Percentiles rank a stretch among this genome's conserved stretches.
Evolutionary conservation across 2,113 vertebrate species (phyloP).

Genomic region (Rostratula benghalensis): DNA sequence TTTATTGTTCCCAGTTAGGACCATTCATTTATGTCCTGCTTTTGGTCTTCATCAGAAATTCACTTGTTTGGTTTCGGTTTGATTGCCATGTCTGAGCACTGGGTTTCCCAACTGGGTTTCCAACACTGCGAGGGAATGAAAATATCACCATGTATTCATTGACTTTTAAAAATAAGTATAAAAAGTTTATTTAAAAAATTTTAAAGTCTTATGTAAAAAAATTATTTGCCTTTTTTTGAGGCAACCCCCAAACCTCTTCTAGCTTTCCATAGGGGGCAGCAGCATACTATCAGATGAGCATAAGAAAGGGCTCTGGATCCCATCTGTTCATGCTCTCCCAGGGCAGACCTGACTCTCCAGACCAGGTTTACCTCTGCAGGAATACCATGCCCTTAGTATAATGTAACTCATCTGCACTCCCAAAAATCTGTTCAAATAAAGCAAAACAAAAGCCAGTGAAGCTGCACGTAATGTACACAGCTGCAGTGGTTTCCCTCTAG

Average conservation of each 20-base stretch:
- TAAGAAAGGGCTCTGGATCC: background rate
- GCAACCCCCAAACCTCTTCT: background rate
- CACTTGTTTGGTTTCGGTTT: background rate
- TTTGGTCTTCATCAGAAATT: background rate
- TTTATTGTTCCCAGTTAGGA: background rate
- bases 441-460: slow-evolving; percentile 15
- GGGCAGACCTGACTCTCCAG: background rate
- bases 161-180: slow-evolving; percentile 17
- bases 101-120: background rate
- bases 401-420: background rate
- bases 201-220: slow-evolving; percentile 4
- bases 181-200: slow-evolving; percentile 54
- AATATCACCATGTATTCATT: background rate
- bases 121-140: background rate
- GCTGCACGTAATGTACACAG: rapidly evolving
- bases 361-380: background rate
- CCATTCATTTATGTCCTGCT: background rate
- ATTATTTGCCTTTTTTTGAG: background rate
- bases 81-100: background rate
- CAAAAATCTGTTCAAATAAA: background rate
- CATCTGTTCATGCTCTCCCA: background rate
- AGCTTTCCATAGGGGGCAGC: slow-evolving; percentile 51
- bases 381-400: background rate
- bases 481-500: background rate
- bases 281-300: slow-evolving; percentile 43